Conservation (phyloP, 2,797 vertebrate species). For the Phoxinus dragarum region DNA sequence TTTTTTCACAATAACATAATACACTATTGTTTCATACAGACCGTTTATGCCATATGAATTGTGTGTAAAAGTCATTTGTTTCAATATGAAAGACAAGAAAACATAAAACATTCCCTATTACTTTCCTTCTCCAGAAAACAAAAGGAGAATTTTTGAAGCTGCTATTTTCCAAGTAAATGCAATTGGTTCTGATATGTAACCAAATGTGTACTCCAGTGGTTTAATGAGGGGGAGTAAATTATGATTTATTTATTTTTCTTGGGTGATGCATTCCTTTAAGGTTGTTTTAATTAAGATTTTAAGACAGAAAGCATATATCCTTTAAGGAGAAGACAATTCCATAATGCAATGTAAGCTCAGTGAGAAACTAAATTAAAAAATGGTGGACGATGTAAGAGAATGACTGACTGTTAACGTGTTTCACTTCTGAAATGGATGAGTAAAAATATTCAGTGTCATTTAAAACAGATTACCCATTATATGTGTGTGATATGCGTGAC, state of each 20-base stretch:
- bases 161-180: background rate
- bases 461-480: background rate
- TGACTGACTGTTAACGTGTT: background rate
- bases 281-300: background rate
- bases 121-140: background rate
- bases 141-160: background rate
- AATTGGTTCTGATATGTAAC: background rate
- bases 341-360: background rate
- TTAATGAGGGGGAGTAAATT: background rate
- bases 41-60: background rate
- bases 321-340: background rate
- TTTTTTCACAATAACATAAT: background rate
- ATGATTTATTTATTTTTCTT: too few species aligned
- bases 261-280: background rate
- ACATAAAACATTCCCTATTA: background rate
- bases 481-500: background rate
- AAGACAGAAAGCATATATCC: background rate
- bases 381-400: background rate
- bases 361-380: background rate
- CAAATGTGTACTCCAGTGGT: background rate
- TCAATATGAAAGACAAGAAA: constrained; percentile 10
- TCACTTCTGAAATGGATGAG: background rate
- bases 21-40: background rate
- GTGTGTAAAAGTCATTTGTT: background rate
- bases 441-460: background rate